Base-by-base conservation (phyloP, 2,797 vertebrate genomes). In the Sebastiscus tertius region DNA sequence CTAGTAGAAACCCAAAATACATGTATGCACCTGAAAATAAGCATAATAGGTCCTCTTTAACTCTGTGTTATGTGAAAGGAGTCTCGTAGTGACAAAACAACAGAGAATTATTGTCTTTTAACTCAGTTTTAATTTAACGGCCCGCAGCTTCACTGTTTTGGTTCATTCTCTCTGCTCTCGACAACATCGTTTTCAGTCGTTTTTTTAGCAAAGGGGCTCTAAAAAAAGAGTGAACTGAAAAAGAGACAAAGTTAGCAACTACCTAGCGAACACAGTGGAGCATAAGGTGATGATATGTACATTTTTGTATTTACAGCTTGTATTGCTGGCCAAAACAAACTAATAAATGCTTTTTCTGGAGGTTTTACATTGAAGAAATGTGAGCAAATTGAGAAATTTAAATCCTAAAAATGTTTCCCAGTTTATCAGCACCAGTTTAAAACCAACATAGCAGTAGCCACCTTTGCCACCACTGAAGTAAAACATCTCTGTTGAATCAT, bases 111-210 rank as follows among this genome's bases (percentile, higher is more conserved):
- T 42, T 0, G 6, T 42, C 14, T 42, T 42, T 42, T 16, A 42
- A 42, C 0, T 42, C 39, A 1, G 39, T 42, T 42, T 7, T 3
- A 3, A 14, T 42, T 16, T 42, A 0, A 42, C 0, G 2, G 39
- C 0, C 6, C 16, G 7, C 42, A 46, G 18, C 42, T 46, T 46
- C 42, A 18, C 42, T 46, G 42, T 46, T 46, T 46, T 46, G 42
- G 42, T 46, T 46, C 42, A 46, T 18, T 8, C 16, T 18, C 42
- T 46, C 16, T 46, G 16, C 42, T 46, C 16, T 46, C 16, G 16
- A 46, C 42, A 46, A 46, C 42, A 46, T 0, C 0, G 14, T 42
- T 42, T 42, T 42, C 39, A 6, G 39, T 42, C 14, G 14, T 16
- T 42, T 42, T 42, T 42, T 42, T 16, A 42, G 14, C 39, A 42